Base-by-base conservation (phyloP, 2,797 vertebrate genomes). In the Antennarius maculatus region DNA sequence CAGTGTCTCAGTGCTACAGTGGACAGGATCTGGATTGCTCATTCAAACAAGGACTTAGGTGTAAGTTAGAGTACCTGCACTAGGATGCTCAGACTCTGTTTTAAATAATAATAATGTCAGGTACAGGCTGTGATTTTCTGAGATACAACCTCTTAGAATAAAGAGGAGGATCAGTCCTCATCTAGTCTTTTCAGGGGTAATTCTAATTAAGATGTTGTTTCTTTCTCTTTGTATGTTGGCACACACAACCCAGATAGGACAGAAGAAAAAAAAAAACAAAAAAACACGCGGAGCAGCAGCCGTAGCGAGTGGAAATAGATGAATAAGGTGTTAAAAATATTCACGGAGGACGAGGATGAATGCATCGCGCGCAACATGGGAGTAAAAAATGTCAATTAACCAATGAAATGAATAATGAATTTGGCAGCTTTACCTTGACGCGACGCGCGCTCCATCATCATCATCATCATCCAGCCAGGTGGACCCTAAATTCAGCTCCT, bases 351-450 rank as follows among this genome's bases (percentile, higher is more conserved):
- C 34, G 47, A 66, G 48, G 57, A 48, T 47, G 3, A 34, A 68
- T 23, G 71, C 64, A 54, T 64, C 65, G 61, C 31, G 18, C 45
- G 59, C 57, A 65, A 69, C 58, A 60, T 61, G 23, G 63, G 53
- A 41, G 52, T 7, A 65, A 51, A 45, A 37, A 45, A 66, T 0
- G 28, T 42, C 52, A 79, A 76, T 86, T 60, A 86, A 80, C 28
- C 71, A 3, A 74, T 66, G 57, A 50, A 59, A 54, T n/a, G 54
- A 76, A 71, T 31, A 69, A 82, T 76, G 27, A 57, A 81, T 76
- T 4, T 61, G 74, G 61, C 60, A 41, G 69, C 3, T 66, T 88
- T 91, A 92, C 90, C 90, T 91, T 59, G 65, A 77, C 74, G 71
- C 69, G 81, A 66, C 37, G 75, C 58, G 75, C 81, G 62, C 76